Base-by-base conservation (phyloP, 2,888 invertebrate species). In the Rugalucina vietnamica region DNA sequence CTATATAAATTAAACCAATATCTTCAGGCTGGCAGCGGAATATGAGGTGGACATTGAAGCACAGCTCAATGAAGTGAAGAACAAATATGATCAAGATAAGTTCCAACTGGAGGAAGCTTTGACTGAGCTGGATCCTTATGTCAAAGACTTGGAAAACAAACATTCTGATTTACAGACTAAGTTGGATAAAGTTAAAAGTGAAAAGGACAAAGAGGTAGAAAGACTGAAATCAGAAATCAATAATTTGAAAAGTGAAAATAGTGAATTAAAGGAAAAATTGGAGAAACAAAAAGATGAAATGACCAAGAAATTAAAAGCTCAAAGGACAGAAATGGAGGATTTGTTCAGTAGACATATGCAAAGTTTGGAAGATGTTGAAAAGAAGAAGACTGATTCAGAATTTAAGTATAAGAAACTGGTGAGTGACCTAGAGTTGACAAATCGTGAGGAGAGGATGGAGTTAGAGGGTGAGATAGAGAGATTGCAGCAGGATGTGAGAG, bases 21-120 rank as follows among this genome's bases (percentile, higher is more conserved):
- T 73, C 77, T 80, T 72, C 75, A 91, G 91, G n/a, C 39, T 91
- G n/a, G 65, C 84, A 69, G 24, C 73, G 27, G 90, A 89, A 54
- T 82, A 88, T 73, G 82, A 86, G 50, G 79, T 81, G 21, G 87
- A 88, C 34, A 77, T 89, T 10, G 74, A 87, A 75, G 73, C 84
- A n/a, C 86, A 84, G 24, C 71, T 88, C 5, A 65, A 81, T 57
- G 85, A 85, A 70, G 60, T 89, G 12, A 82, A 83, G 50, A 74
- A 81, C 4, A 79, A 88, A 71, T 80, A 75, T 81, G 88, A 89
- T 69, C 82, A 86, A 49, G 90, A 90, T 34, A 88, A 84, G 54
- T 79, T 80, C 29, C 82, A 88, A 32, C 70, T 87, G 14, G 88
- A 89, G 60, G 80, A 83, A 29, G 82, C 84, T 3, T 54, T 87